Conservation (phyloP, 2,113 vertebrate genomes). For the Misgurnus mizolepis region DNA sequence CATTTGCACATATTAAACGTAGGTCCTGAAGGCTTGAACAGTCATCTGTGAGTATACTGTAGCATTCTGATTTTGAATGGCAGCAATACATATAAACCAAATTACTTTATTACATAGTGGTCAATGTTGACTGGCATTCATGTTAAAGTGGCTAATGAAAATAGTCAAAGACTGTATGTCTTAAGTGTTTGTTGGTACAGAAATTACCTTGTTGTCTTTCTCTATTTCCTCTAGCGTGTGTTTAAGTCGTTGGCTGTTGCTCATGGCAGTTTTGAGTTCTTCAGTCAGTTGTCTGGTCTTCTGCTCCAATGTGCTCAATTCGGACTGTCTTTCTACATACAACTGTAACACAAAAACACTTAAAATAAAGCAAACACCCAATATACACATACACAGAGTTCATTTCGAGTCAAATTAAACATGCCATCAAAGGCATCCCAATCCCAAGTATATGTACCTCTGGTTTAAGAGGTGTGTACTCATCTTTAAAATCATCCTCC, state of each 20-base stretch:
- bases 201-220: constrained; percentile 69
- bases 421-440: too few relatives aligned
- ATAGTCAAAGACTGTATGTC: background rate
- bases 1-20: too few relatives aligned
- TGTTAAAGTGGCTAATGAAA: background rate
- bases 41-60: too few relatives aligned
- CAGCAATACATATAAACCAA: too few relatives aligned
- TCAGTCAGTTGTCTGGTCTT: constrained; percentile 66
- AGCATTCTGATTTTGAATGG: too few relatives aligned
- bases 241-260: constrained; percentile 61
- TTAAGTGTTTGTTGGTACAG: background rate
- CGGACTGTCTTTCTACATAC: constrained; percentile 57
- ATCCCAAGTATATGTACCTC: constrained; percentile 71
- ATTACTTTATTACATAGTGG: too few relatives aligned
- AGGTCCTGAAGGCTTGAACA: too few relatives aligned
- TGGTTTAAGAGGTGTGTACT: constrained; percentile 67
- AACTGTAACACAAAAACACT: constrained; percentile 55
- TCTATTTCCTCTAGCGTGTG: constrained; percentile 68
- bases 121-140: too few relatives aligned
- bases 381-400: constrained; percentile 1
- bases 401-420: too few relatives aligned
- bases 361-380: constrained; percentile 27
- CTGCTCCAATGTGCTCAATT: constrained; percentile 65
- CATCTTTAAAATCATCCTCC: constrained; percentile 74
- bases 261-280: constrained; percentile 66